phyloP scores from a whole-genome alignment of 2,888 invertebrate genomes.

The Pristionchus fissidentatus region DNA sequence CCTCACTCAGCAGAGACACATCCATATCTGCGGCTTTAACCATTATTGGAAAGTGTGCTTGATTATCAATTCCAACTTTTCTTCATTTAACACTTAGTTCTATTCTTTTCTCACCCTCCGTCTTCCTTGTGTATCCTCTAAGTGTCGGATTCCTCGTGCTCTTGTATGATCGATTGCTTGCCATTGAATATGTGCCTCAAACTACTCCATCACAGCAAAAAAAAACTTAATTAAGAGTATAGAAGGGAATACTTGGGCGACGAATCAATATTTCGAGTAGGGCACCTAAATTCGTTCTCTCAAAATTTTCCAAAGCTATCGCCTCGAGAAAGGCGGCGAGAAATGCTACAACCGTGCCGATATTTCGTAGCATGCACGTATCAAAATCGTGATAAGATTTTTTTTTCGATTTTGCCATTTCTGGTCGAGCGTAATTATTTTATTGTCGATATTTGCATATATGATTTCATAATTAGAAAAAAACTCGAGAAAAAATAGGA shows the following conservation, averaged over 20 bases:
- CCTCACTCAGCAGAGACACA: conserved; percentile 45
- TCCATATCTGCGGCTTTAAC: conserved; percentile 42
- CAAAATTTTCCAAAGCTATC: too few species aligned
- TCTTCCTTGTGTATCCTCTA: conserved; percentile 48
- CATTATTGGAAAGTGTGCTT: too few species aligned
- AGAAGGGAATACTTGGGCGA: neutral
- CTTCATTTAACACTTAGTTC: neutral
- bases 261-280: neutral
- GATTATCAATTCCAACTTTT: neutral
- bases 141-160: conserved; percentile 46
- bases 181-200: conserved; percentile 44
- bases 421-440: too few species aligned
- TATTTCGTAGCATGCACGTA: too few species aligned
- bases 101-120: conserved; percentile 12
- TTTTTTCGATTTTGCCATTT: too few species aligned
- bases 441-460: too few species aligned
- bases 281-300: too few species aligned
- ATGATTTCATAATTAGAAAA: too few species aligned
- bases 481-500: too few species aligned
- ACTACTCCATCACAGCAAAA: neutral
- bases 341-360: too few species aligned
- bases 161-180: conserved; percentile 43
- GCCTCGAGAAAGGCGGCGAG: too few species aligned
- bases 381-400: too few species aligned
- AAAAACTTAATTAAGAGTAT: neutral